Evolutionary conservation across 2,888 invertebrate genomes (phyloP).

Genomic region (Polymixis lichenea): DNA sequence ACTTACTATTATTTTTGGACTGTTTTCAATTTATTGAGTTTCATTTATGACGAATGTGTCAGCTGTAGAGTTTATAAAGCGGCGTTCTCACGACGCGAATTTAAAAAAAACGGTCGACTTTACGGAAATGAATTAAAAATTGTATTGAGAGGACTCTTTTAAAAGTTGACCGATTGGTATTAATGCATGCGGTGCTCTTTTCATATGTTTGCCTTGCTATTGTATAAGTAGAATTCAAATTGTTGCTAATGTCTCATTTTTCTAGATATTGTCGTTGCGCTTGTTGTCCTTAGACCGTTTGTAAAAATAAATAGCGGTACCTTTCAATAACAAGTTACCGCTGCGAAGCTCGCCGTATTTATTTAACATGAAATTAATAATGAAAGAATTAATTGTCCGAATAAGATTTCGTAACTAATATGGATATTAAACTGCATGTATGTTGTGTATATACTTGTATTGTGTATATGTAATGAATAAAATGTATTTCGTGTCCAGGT

Average conservation of each 20-base stretch:
- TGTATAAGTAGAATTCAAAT: conserved; percentile 22
- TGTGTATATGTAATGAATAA: conserved; percentile 47
- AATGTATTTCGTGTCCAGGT: conserved; percentile 59
- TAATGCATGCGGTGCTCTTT: conserved; percentile 33
- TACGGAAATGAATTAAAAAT: neutral
- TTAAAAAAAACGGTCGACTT: conserved; percentile 13
- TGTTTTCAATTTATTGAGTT: neutral
- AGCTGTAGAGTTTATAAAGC: conserved; percentile 3
- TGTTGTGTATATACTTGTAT: conserved; percentile 53
- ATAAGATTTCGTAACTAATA: conserved; percentile 35
- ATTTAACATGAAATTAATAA: conserved; percentile 23
- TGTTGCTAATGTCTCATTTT: conserved; percentile 13
- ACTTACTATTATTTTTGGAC: conserved; percentile 24
- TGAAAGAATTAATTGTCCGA: conserved; percentile 6
- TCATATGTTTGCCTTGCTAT: conserved; percentile 39
- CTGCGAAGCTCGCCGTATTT: conserved; percentile 29
- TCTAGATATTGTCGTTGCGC: conserved; percentile 4
- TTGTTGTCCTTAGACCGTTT: conserved; percentile 12
- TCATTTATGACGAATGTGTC: conserved; percentile 5
- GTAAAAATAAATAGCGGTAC: conserved; percentile 20
- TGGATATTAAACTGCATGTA: conserved; percentile 49
- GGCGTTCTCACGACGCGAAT: neutral
- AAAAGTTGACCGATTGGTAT: conserved; percentile 28
- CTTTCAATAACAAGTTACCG: neutral
- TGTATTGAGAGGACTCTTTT: conserved; percentile 1